Percentiles rank a stretch among this genome's conserved stretches.
phyloP scores from a whole-genome alignment of 2,888 invertebrate species.

The Morpho deidamia region DNA sequence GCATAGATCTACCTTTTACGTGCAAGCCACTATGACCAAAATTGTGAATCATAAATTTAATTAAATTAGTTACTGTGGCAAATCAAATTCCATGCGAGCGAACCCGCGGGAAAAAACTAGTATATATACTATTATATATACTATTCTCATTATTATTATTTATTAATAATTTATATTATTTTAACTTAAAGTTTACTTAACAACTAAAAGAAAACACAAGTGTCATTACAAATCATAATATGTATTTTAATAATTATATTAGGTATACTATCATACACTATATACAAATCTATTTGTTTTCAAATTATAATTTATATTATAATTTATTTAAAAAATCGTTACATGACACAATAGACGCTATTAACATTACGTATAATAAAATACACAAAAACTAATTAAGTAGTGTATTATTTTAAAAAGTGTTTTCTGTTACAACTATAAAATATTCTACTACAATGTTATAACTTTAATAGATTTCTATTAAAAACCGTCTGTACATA shows the following conservation, averaged over 20 bases:
- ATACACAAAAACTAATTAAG: conserved; percentile 22
- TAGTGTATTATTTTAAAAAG: conserved; percentile 25
- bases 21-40: no score
- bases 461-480: conserved; percentile 19
- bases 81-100: no score
- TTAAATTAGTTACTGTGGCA: no score
- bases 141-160: no score
- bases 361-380: conserved; percentile 22
- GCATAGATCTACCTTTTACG: no score
- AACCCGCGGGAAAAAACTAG: no score
- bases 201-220: conserved; percentile 14
- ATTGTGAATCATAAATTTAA: no score
- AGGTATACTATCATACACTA: conserved; percentile 66
- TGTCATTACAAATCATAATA: conserved; percentile 42
- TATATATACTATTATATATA: no score
- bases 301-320: conserved; percentile 28
- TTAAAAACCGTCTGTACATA: conserved; percentile 37
- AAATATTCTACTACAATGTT: conserved; percentile 18
- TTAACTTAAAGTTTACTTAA: no score
- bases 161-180: no score
- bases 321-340: conserved; percentile 27
- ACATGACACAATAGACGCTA: conserved; percentile 29
- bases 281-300: conserved; percentile 50
- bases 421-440: conserved; percentile 23
- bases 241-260: conserved; percentile 50